Percentiles rank a stretch among this genome's conserved stretches.
Conservation (phyloP, 2,888 invertebrate genomes). For the Hypolimnas misippus region DNA sequence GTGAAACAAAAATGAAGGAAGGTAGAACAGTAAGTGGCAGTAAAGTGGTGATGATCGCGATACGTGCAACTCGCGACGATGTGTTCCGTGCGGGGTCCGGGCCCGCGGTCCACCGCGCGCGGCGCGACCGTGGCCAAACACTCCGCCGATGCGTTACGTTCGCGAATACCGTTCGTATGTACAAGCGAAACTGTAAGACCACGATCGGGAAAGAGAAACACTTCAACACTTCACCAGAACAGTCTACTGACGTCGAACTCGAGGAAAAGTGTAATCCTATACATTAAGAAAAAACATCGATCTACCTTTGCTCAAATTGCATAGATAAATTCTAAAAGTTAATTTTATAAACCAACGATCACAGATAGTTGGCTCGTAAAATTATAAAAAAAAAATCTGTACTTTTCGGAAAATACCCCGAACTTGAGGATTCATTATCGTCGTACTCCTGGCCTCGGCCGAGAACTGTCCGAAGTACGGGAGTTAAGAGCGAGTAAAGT, state of each 20-base stretch:
- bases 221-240: slow-evolving; percentile 22
- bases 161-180: not conserved
- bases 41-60: slow-evolving; percentile 79
- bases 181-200: slow-evolving; percentile 22
- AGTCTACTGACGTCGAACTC: not conserved
- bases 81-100: slow-evolving; percentile 82
- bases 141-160: slow-evolving; percentile 14
- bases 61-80: slow-evolving; percentile 71
- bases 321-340: not conserved
- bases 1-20: slow-evolving; percentile 76
- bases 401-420: not conserved
- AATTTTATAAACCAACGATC: not conserved
- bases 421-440: not conserved
- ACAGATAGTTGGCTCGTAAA: slow-evolving; percentile 9
- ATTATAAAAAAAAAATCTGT: not conserved
- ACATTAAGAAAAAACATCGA: slow-evolving; percentile 1
- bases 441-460: not conserved
- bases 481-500: not conserved
- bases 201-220: slow-evolving; percentile 22
- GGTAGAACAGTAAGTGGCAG: slow-evolving; percentile 77
- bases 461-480: too few species aligned
- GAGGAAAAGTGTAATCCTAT: not conserved
- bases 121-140: slow-evolving; percentile 24
- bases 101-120: slow-evolving; percentile 43
- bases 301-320: slow-evolving; percentile 19